These are phyloP conservation scores for Cryptus armator DNA, from an alignment of 2,888 invertebrate genomes.

Conservation along the genomic window DNA sequence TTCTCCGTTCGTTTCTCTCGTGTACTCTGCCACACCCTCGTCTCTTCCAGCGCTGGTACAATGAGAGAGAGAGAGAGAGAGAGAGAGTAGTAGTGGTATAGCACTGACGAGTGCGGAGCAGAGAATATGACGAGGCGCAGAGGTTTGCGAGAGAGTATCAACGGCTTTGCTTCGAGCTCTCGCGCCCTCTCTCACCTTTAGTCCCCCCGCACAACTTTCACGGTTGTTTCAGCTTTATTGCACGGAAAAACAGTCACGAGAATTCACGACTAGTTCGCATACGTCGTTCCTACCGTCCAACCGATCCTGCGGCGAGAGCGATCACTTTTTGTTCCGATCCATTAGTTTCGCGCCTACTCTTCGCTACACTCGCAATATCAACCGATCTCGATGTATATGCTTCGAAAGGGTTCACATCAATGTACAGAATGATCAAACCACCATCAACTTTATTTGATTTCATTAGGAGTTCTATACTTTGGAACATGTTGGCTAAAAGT, in stretches of 20 bases:
- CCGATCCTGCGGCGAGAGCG: too few species aligned
- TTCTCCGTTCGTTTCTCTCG: slow-evolving; percentile 60
- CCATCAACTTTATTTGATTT: too few species aligned
- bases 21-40: slow-evolving; percentile 37
- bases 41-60: slow-evolving; percentile 9
- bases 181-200: slow-evolving; percentile 27
- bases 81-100: background rate
- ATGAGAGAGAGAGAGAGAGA: too few species aligned
- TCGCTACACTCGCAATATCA: too few species aligned
- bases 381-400: too few species aligned
- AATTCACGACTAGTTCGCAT: slow-evolving; percentile 45
- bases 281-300: too few species aligned
- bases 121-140: slow-evolving; percentile 29
- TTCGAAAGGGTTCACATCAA: too few species aligned
- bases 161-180: slow-evolving; percentile 27
- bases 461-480: too few species aligned
- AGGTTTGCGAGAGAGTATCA: slow-evolving; percentile 27
- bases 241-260: slow-evolving; percentile 57
- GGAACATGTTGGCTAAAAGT: too few species aligned
- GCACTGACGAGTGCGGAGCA: slow-evolving; percentile 5
- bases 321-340: too few species aligned
- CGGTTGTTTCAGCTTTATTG: slow-evolving; percentile 58
- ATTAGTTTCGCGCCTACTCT: too few species aligned
- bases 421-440: too few species aligned
- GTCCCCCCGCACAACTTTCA: background rate